Conservation (phyloP, 2,888 invertebrate genomes). For the Tipula lateralis region DNA sequence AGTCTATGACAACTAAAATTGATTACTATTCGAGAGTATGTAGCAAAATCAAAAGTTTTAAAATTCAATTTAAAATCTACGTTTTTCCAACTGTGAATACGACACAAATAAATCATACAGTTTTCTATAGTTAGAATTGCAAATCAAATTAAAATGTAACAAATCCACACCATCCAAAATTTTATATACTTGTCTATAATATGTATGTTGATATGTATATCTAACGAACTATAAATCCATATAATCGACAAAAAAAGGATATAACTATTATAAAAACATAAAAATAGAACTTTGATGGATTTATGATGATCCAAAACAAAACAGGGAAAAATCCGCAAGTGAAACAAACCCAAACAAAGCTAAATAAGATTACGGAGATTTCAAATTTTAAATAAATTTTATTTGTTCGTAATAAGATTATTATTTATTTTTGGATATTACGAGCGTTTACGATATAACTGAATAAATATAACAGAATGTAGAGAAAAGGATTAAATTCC, state of each 20-base stretch:
- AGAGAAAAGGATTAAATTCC: background rate
- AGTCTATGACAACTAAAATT: no score
- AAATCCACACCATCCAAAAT: background rate
- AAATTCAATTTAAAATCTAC: background rate
- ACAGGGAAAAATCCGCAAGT: background rate
- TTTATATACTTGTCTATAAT: background rate
- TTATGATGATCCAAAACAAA: background rate
- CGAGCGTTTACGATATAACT: background rate
- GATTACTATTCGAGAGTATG: background rate
- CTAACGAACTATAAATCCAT: background rate
- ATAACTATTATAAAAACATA: background rate
- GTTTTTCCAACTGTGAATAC: background rate
- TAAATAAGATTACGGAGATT: background rate
- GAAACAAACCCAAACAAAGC: background rate
- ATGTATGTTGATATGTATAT: background rate
- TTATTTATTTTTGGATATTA: background rate
- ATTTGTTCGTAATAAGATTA: background rate
- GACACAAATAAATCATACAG: background rate
- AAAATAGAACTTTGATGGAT: background rate
- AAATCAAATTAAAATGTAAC: background rate
- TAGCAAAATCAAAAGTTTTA: background rate
- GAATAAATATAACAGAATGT: background rate
- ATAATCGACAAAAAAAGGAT: background rate
- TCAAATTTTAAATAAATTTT: background rate
- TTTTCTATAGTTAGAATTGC: background rate